Percentiles rank a stretch among this genome's conserved stretches.
Evolutionary conservation across 1,140 invertebrate species (phyloP).

Genomic region (Danaus melanippus): DNA sequence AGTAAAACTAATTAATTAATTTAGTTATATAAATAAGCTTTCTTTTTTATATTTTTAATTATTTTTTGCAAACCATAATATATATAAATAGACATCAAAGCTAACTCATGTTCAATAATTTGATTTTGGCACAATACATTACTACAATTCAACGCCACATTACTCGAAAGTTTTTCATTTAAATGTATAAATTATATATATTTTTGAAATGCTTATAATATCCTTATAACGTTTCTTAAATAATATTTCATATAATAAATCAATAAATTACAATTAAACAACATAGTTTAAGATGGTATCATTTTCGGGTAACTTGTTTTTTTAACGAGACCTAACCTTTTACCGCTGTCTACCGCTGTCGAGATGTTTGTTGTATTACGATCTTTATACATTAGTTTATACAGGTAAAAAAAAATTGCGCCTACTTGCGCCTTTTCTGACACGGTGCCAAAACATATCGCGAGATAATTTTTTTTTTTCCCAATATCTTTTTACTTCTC

Average conservation of each 20-base stretch:
- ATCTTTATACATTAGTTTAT: background rate
- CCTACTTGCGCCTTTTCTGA: slow-evolving; percentile 8
- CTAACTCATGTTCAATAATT: slow-evolving; percentile 4
- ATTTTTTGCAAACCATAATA: no score
- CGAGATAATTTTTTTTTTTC: slow-evolving; percentile 4
- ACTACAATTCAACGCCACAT: no score
- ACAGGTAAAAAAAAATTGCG: slow-evolving; percentile 3
- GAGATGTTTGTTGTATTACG: slow-evolving; percentile 2
- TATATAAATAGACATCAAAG: slow-evolving; percentile 1
- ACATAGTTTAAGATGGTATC: no score
- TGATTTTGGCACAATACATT: slow-evolving; percentile 1
- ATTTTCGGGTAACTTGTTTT: background rate
- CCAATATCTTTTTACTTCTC: slow-evolving; percentile 1
- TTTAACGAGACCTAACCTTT: slow-evolving; percentile 2
- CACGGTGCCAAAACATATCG: slow-evolving; percentile 8
- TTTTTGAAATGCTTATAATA: slow-evolving; percentile 5
- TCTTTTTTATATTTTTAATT: no score
- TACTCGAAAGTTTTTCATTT: slow-evolving; percentile 4
- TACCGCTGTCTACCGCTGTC: no score
- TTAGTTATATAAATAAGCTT: no score
- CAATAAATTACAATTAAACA: slow-evolving; percentile 1
- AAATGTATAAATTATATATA: slow-evolving; percentile 9
- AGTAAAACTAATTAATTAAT: no score
- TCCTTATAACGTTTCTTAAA: slow-evolving; percentile 8
- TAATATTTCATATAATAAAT: background rate